phyloP scores from a whole-genome alignment of 2,888 invertebrate genomes.

The Caenorhabditis uteleia region DNA sequence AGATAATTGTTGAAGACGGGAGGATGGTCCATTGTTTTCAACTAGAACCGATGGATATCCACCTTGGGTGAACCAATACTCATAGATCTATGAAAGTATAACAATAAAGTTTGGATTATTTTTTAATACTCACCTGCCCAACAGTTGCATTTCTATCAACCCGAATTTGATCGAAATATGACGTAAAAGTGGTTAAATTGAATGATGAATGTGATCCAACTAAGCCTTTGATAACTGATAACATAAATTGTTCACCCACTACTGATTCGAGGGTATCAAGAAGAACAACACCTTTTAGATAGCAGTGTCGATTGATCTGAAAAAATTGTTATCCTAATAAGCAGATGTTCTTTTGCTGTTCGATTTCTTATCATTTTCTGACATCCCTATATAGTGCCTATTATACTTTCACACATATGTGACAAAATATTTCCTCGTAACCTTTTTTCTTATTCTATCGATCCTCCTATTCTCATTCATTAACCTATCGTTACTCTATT shows the following conservation, averaged over 20 bases:
- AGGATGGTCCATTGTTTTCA: slow-evolving; percentile 36
- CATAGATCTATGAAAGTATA: slow-evolving; percentile 42
- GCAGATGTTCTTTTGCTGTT: too few species aligned
- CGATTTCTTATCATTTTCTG: too few species aligned
- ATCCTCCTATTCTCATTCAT: too few species aligned
- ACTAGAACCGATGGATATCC: slow-evolving; percentile 51
- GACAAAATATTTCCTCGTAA: too few species aligned
- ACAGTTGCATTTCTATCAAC: slow-evolving; percentile 47
- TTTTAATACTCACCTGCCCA: slow-evolving; percentile 39
- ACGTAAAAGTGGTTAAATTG: slow-evolving; percentile 45
- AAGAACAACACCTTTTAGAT: slow-evolving; percentile 62
- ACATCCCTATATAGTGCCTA: too few species aligned
- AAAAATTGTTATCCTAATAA: too few species aligned
- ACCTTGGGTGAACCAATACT: slow-evolving; percentile 49
- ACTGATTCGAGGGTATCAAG: slow-evolving; percentile 60
- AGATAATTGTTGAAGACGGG: slow-evolving; percentile 37
- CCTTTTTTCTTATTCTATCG: too few species aligned
- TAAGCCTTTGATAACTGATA: slow-evolving; percentile 47
- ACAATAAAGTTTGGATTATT: neutral
- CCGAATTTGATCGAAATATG: slow-evolving; percentile 41
- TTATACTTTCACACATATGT: too few species aligned
- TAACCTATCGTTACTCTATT: too few species aligned
- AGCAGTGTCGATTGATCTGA: slow-evolving; percentile 62
- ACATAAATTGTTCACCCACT: slow-evolving; percentile 55
- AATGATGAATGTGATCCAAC: slow-evolving; percentile 35